A percentile compares a stretch with the other conserved stretches of the same genome.
These are phyloP conservation scores for Bujurquina vittata DNA, from an alignment of 2,113 vertebrate genomes.

Conservation along the genomic window DNA sequence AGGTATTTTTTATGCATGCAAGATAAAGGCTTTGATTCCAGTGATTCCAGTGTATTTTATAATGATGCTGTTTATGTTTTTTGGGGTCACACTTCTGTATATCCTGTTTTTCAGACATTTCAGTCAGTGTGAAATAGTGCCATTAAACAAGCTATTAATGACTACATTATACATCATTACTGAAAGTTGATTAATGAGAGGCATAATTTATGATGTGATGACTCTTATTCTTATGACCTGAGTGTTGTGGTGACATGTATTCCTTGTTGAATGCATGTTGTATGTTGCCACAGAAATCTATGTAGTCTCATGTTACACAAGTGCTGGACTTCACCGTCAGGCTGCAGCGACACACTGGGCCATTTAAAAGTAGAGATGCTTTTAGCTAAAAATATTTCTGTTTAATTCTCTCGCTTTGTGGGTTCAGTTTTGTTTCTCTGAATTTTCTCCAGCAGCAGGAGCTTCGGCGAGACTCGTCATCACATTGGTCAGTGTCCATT, in stretches of 20 bases:
- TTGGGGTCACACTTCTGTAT: neutral
- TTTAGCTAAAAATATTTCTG: neutral
- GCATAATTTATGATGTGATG: neutral
- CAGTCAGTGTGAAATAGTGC: neutral
- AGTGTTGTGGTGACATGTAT: neutral
- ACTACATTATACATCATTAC: neutral
- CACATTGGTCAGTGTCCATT: neutral
- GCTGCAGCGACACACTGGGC: neutral
- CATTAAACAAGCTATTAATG: neutral
- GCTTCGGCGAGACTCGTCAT: neutral
- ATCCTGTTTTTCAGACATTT: neutral
- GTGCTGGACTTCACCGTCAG: neutral
- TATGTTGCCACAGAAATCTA: conserved; percentile 6
- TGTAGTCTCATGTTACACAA: neutral
- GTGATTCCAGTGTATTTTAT: neutral
- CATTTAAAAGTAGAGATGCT: neutral
- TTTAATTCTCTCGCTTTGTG: neutral
- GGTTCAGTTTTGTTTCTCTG: neutral
- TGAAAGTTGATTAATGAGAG: neutral
- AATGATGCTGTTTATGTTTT: neutral
- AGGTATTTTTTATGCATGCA: neutral
- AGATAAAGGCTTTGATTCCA: neutral
- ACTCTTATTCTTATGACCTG: conserved; percentile 14
- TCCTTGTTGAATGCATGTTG: neutral
- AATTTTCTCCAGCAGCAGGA: conserved; percentile 7